These are phyloP conservation scores for Nyctibius grandis DNA, from an alignment of 2,797 vertebrate species.

Conservation along the genomic window DNA sequence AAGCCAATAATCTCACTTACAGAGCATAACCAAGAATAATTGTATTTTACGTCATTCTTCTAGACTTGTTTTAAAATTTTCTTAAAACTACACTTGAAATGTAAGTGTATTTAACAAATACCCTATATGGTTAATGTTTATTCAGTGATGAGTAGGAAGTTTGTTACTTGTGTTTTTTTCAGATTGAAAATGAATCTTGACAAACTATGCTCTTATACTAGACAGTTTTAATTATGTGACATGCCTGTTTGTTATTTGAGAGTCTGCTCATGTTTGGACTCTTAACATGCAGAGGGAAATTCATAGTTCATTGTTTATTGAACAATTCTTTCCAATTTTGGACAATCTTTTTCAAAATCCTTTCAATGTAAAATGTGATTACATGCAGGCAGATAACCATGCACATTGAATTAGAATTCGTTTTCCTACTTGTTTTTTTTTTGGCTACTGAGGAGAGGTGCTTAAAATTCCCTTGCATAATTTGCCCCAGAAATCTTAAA, in stretches of 20 bases:
- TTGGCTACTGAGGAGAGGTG: not conserved
- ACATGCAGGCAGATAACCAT: not conserved
- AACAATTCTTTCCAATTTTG: not conserved
- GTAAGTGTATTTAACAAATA: not conserved
- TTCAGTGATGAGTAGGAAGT: not conserved
- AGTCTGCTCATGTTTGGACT: not conserved
- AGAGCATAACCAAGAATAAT: not conserved
- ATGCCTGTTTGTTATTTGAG: slow-evolving; percentile 33
- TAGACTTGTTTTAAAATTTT: not conserved
- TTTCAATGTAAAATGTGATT: not conserved
- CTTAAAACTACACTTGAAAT: not conserved
- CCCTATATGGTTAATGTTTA: not conserved
- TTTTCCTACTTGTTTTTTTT: not conserved
- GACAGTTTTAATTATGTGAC: slow-evolving; percentile 34
- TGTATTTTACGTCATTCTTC: not conserved
- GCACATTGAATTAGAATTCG: not conserved
- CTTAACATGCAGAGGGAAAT: not conserved
- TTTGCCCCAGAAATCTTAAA: not conserved
- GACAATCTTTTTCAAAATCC: not conserved
- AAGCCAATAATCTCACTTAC: not conserved
- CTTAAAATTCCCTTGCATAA: not conserved
- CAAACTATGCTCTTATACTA: not conserved
- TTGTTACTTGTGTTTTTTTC: not conserved
- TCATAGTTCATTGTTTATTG: not conserved
- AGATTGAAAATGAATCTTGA: not conserved